phyloP scores from a whole-genome alignment of 2,113 vertebrate genomes.

The Takifugu flavidus region DNA sequence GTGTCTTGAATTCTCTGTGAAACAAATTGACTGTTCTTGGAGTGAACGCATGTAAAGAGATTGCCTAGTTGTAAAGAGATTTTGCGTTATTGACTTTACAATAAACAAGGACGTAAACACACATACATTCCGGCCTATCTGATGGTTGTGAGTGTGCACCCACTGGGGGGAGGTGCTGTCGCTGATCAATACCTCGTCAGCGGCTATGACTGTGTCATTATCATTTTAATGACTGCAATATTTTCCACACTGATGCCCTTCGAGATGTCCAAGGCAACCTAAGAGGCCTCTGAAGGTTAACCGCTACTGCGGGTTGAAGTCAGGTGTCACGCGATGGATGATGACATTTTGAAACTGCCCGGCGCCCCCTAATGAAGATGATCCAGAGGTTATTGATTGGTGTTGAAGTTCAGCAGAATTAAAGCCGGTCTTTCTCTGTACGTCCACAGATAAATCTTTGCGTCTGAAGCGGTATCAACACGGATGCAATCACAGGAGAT shows the following conservation, averaged over 20 bases:
- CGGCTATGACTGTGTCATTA: constrained; percentile 56
- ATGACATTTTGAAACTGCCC: constrained; percentile 43
- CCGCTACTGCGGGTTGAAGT: constrained; percentile 7
- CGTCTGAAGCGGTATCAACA: constrained; percentile 1
- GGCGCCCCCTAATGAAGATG: constrained; percentile 14
- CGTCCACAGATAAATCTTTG: constrained; percentile 1
- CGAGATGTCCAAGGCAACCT: constrained; percentile 20
- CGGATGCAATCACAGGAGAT: no score
- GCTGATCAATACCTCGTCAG: constrained; percentile 58
- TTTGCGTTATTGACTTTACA: constrained; percentile 28
- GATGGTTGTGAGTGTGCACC: not conserved
- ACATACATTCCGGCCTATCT: constrained; percentile 13
- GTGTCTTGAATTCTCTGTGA: constrained; percentile 16
- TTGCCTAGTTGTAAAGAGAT: constrained; percentile 2
- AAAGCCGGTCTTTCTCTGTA: constrained; percentile 2
- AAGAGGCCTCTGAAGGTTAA: constrained; percentile 49
- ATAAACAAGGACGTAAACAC: constrained; percentile 7
- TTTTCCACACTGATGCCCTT: constrained; percentile 51
- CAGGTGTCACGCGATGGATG: constrained; percentile 18
- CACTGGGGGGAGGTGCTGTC: constrained; percentile 17
- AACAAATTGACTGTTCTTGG: constrained; percentile 13
- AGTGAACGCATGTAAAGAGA: not conserved
- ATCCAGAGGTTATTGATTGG: constrained; percentile 23
- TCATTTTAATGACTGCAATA: constrained; percentile 68
- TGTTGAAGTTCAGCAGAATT: constrained; percentile 4